Conservation (phyloP, 2,888 invertebrate genomes). For the Ophraella communa region DNA sequence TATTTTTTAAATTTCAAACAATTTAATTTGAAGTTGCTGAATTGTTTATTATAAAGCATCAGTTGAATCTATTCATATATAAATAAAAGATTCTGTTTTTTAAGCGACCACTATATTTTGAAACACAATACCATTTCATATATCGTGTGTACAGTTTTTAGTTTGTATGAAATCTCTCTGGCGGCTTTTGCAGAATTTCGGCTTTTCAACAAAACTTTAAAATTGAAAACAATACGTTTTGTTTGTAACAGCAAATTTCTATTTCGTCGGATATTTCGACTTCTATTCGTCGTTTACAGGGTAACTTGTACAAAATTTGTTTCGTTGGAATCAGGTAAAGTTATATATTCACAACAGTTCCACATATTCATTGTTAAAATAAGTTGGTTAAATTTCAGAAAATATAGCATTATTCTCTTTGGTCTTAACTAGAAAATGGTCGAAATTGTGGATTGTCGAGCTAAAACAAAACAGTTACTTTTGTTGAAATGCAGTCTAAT, state of each 20-base stretch:
- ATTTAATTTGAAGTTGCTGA: background rate
- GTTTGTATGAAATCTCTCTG: conserved; percentile 13
- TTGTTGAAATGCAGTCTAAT: too few species aligned
- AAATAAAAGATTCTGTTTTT: background rate
- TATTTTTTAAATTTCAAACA: background rate
- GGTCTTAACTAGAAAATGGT: too few species aligned
- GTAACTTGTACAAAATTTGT: background rate
- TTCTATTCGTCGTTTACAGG: background rate
- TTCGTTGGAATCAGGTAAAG: background rate
- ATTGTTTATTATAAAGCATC: background rate
- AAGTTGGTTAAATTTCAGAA: background rate
- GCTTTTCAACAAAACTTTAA: conserved; percentile 13
- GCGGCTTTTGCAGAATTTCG: conserved; percentile 5
- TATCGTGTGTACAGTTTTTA: background rate
- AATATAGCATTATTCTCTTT: background rate
- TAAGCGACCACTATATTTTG: background rate
- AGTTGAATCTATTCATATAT: background rate
- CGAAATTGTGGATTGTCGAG: too few species aligned
- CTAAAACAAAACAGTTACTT: too few species aligned
- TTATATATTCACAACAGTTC: background rate
- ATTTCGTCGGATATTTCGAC: conserved; percentile 7
- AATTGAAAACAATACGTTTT: conserved; percentile 18
- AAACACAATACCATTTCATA: background rate
- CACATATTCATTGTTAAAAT: background rate
- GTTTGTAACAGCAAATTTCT: conserved; percentile 20